Evolutionary conservation across 2,888 invertebrate species (phyloP), one percentile per base, ranked within the genome.

Genomic region (Acholoe squamosa): DNA sequence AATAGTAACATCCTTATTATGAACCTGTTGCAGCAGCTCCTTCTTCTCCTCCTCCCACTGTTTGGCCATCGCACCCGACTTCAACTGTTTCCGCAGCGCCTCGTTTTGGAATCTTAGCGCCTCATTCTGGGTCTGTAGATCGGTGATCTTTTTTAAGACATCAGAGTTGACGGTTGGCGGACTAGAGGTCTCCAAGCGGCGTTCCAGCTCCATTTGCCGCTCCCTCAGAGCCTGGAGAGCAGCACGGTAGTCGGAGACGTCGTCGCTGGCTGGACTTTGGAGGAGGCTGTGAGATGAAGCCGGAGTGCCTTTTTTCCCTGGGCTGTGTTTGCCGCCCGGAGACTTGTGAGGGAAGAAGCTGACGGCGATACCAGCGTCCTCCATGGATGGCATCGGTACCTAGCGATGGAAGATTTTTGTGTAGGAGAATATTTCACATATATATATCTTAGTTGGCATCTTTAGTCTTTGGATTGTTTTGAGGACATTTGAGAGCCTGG

Each of bases 331-430:
- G 14, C 31, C 31, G 19, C 28, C 25, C 19, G 76, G 76, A 25
- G 61, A 61, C 76, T n/a, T 76, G 16, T 25, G 76, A 31, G 28
- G 25, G n/a, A 3, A 28, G 33, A 80, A 14, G n/a, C n/a, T 43
- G 33, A 80, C 52, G 54, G 54, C 86, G 19, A 86, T 52, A 56
- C 86, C 86, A 0, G 86, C 86, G 25, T 86, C 86, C 19, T 86
- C 86, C 86, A 86, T 52, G 7, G 86, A 86, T 10, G 86, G 56
- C 86, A 86, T 86, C 19, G 86, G 86, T 16, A 86, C 61, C 61
- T n/a, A 3, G 61, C 3, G 43, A 10, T 3, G 43, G 10, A 43
- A 10, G 43, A 10, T 43, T 43, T 7, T 43, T 43, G 10, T 7
- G 3, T 43, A 43, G 10, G 43, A 10, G 10, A 43, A 43, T 43